phyloP scores from a whole-genome alignment of 2,113 vertebrate species.

The Hydrochoerus hydrochaeris region DNA sequence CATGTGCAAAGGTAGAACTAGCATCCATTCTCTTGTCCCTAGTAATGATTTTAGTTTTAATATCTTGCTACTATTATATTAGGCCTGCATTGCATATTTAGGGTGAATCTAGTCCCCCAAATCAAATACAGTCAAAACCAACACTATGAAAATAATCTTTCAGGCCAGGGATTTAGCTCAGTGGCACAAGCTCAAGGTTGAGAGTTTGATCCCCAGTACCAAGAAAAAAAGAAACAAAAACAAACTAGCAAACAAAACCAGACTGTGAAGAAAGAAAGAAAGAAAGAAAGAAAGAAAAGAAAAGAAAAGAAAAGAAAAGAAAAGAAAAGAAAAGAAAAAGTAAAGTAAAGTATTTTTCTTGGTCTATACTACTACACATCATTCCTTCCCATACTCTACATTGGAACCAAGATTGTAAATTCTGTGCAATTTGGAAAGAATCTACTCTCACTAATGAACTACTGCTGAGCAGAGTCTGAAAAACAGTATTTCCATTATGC shows the following conservation, averaged over 20 bases:
- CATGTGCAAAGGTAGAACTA: not conserved
- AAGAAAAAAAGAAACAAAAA: no score
- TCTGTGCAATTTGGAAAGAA: conserved; percentile 25
- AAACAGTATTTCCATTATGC: not conserved
- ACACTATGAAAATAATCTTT: conserved; percentile 31
- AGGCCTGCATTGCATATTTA: not conserved
- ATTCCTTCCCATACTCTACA: not conserved
- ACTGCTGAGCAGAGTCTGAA: not conserved
- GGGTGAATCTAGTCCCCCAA: not conserved
- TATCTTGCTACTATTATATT: not conserved
- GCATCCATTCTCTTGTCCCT: not conserved
- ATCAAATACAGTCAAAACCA: not conserved
- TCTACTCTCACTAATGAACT: conserved; percentile 12
- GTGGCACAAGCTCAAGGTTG: no score
- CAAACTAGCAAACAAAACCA: no score
- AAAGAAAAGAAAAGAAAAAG: no score
- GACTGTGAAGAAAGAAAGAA: no score
- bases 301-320: no score
- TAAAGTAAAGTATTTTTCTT: no score
- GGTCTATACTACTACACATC: not conserved
- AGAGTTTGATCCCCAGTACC: no score
- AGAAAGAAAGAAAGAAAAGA: no score
- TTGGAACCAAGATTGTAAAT: not conserved
- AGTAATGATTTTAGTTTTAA: not conserved
- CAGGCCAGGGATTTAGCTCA: no score